A percentile compares a stretch with the other conserved stretches of the same genome.
Conservation (phyloP, 2,113 vertebrate genomes). For the Clupea harengus region DNA sequence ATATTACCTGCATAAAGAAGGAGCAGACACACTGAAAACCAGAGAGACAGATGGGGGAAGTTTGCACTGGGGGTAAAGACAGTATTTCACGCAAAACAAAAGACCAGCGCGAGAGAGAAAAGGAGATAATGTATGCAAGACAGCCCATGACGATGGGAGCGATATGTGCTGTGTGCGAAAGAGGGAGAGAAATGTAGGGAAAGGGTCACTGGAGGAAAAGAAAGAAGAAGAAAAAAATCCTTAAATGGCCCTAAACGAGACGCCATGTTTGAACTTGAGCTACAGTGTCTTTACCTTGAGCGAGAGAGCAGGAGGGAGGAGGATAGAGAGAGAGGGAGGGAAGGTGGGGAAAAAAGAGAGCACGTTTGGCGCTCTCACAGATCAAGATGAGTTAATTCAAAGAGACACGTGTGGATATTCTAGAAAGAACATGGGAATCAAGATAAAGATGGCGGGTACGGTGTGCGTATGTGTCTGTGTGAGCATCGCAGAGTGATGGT, state of each 20-base stretch:
- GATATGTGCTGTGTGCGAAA: not conserved
- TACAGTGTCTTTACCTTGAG: constrained; percentile 4
- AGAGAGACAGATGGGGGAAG: constrained; percentile 51
- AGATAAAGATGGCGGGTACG: not conserved
- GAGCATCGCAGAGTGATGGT: not conserved
- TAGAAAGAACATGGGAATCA: not conserved
- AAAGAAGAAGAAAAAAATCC: not conserved
- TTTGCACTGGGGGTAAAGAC: constrained; percentile 49
- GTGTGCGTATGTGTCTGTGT: not conserved
- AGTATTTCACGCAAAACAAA: constrained; percentile 46
- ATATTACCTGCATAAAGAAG: constrained; percentile 45
- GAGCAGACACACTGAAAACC: constrained; percentile 49
- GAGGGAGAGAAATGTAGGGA: not conserved
- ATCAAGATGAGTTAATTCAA: not conserved
- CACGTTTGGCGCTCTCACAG: not conserved
- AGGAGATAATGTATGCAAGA: constrained; percentile 30
- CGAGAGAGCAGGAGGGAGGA: not conserved
- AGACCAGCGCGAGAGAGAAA: constrained; percentile 23
- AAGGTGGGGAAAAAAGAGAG: not conserved
- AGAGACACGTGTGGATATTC: constrained; percentile 3
- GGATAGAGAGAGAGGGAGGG: constrained; percentile 21
- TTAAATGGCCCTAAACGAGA: not conserved
- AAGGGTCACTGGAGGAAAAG: not conserved
- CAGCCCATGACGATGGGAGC: not conserved
- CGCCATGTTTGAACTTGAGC: not conserved